phyloP scores from a whole-genome alignment of 2,113 vertebrate genomes.

The Origma solitaria region DNA sequence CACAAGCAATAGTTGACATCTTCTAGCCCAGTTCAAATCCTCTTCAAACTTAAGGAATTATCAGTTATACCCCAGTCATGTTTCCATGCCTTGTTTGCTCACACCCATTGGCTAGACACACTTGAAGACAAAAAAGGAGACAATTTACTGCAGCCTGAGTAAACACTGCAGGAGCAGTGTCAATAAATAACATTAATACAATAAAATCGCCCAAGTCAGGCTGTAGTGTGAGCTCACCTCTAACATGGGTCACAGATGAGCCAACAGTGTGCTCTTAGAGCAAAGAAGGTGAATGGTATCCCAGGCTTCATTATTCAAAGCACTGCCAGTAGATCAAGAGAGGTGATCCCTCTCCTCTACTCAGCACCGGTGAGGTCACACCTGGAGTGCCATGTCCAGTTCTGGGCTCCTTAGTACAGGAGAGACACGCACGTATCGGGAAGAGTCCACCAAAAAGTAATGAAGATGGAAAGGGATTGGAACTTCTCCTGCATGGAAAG shows the following conservation, averaged over 20 bases:
- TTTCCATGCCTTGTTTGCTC: not conserved
- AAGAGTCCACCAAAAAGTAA: rapidly evolving
- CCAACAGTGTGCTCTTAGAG: not conserved
- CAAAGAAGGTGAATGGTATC: not conserved
- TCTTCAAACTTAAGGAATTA: not conserved
- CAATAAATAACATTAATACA: not conserved
- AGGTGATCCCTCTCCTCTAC: not conserved
- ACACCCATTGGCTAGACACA: not conserved
- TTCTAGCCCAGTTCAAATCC: not conserved
- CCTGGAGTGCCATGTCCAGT: not conserved
- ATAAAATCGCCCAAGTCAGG: not conserved
- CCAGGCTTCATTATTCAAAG: not conserved
- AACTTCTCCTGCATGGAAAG: not conserved
- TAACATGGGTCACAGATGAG: not conserved
- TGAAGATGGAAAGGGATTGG: not conserved
- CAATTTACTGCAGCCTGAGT: not conserved
- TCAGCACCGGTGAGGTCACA: not conserved
- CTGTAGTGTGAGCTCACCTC: not conserved
- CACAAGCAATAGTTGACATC: not conserved
- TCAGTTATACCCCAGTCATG: not conserved
- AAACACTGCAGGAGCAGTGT: not conserved
- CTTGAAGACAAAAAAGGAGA: not conserved
- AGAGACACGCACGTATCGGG: not conserved
- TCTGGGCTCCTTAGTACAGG: not conserved
- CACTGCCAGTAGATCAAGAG: not conserved